phyloP scores from a whole-genome alignment of 2,888 invertebrate species.

The Nephrocerus scutellatus region DNA sequence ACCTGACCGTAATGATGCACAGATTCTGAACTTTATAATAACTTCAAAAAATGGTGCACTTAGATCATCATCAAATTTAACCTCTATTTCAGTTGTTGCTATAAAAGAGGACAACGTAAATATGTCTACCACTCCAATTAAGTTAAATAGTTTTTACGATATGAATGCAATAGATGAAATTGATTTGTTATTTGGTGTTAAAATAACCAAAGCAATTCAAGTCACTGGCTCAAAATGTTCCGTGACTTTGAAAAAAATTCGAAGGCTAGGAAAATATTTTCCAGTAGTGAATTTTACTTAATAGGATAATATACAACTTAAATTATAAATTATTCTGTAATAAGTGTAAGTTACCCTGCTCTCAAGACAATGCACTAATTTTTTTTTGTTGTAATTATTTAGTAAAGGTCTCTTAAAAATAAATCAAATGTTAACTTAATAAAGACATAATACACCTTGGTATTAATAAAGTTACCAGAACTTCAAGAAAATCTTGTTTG shows the following conservation, averaged over 20 bases:
- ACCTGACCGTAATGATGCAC: conserved; percentile 31
- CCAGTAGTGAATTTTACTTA: conserved; percentile 52
- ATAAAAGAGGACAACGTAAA: conserved; percentile 39
- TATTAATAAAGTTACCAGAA: no score
- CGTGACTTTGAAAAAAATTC: conserved; percentile 51
- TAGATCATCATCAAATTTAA: conserved; percentile 29
- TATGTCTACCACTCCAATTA: conserved; percentile 17
- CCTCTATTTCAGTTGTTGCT: conserved; percentile 34
- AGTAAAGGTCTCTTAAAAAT: no score
- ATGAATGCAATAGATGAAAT: conserved; percentile 45
- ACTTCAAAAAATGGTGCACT: conserved; percentile 25
- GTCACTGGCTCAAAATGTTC: conserved; percentile 44
- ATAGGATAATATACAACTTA: no score
- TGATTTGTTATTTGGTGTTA: conserved; percentile 44
- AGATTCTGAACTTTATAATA: conserved; percentile 31
- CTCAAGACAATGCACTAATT: no score
- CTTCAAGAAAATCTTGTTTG: no score
- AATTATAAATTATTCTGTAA: no score
- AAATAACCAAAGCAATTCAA: conserved; percentile 44
- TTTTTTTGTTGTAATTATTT: no score
- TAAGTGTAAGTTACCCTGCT: no score
- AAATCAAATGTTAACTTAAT: no score
- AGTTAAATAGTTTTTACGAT: conserved; percentile 37
- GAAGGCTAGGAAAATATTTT: conserved; percentile 61
- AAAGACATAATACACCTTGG: no score